A percentile compares a stretch with the other conserved stretches of the same genome.
Conservation (phyloP, 2,888 invertebrate species). For the Shargacucullia verbasci region DNA sequence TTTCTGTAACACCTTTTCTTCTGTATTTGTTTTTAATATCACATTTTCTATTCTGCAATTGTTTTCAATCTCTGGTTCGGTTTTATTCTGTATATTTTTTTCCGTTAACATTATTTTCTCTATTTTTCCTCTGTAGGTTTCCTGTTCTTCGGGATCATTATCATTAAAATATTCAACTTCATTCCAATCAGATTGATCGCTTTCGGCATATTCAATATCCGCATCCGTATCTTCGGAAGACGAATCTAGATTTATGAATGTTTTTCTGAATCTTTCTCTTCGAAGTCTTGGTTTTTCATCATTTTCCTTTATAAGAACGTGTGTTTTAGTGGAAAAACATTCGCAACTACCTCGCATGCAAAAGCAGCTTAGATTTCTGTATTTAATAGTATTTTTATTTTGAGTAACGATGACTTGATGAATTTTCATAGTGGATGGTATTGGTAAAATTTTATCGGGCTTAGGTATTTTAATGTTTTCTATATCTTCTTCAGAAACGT, state of each 20-base stretch:
- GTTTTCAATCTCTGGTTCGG: constrained; percentile 1
- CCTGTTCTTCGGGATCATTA: constrained; percentile 9
- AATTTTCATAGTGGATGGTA: constrained; percentile 24
- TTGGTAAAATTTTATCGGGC: constrained; percentile 9
- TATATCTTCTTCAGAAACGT: constrained; percentile 12
- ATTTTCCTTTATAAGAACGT: constrained; percentile 10
- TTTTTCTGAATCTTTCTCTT: constrained; percentile 8
- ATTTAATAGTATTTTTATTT: constrained; percentile 27
- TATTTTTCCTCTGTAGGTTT: too few species aligned
- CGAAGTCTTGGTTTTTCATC: constrained; percentile 4
- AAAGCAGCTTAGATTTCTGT: constrained; percentile 25
- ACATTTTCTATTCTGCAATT: not conserved
- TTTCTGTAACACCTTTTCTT: too few species aligned
- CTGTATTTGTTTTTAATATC: not conserved
- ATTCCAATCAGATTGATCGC: constrained; percentile 20
- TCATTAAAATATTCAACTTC: constrained; percentile 18
- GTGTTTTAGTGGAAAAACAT: constrained; percentile 17
- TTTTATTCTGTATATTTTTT: not conserved
- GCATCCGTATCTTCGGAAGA: constrained; percentile 11
- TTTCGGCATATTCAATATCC: constrained; percentile 23
- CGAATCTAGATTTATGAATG: constrained; percentile 2
- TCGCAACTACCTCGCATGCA: constrained; percentile 21
- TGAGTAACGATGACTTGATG: constrained; percentile 26
- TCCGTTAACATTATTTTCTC: too few species aligned
- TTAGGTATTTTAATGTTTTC: constrained; percentile 11